Base-by-base conservation (phyloP, 23 tunicate species). In the Diplosoma virens region DNA sequence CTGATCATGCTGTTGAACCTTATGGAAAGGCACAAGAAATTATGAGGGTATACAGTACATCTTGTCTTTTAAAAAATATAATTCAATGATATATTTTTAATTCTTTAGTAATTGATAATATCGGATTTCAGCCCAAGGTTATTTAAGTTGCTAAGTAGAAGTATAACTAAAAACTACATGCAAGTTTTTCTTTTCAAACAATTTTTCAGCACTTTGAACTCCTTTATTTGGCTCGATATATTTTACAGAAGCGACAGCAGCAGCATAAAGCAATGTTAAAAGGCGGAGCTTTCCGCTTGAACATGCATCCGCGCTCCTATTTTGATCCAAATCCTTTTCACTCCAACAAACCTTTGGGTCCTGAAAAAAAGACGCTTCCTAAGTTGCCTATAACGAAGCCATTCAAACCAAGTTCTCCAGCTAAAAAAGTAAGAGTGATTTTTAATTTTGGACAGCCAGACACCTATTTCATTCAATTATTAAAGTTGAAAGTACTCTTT, bases 391-490 rank as follows among this genome's bases (percentile, higher is more conserved):
- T 61, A 5, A 87, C 84, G 0, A 94, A 88, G 68, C 99, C 99
- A 11, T 94, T 94, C 48, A 94, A 94, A 59, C 99, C 94, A 14
- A 83, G 90, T 56, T 94, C 99, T 0, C 99, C 99, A 3, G 86
- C 95, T 41, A 94, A 94, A 61, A 84, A 84, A 82, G 94, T 87
- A 41, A 54, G n/a, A n/a, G n/a, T n/a, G n/a, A n/a, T n/a, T n/a
- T n/a, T n/a, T n/a, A n/a, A n/a, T n/a, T n/a, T n/a, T n/a, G n/a
- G n/a, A n/a, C n/a, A n/a, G n/a, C n/a, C n/a, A n/a, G n/a, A n/a
- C n/a, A n/a, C n/a, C n/a, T n/a, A n/a, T n/a, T n/a, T n/a, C n/a
- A n/a, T n/a, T n/a, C n/a, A n/a, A n/a, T n/a, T n/a, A n/a, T n/a
- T n/a, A n/a, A n/a, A n/a, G n/a, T n/a, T n/a, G n/a, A n/a, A n/a